Evolutionary conservation across 1,140 invertebrate genomes (phyloP).

Genomic region (Elymnias hypermnestra): DNA sequence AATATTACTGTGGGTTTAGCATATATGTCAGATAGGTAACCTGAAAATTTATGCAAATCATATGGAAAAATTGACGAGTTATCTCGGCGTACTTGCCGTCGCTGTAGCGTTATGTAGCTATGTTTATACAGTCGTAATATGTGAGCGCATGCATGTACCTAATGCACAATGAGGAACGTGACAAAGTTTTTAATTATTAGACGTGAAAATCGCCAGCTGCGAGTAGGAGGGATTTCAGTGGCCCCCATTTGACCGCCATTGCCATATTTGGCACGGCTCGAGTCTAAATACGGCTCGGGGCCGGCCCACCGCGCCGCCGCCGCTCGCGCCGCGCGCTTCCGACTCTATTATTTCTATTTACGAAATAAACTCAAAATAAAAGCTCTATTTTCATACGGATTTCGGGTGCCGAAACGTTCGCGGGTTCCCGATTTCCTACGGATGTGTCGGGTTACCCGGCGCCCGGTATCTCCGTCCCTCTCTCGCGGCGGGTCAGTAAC

Average conservation of each 20-base stretch:
- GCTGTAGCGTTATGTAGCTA: slow-evolving; percentile 1
- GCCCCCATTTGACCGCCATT: slow-evolving; percentile 83
- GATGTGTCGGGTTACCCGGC: slow-evolving; percentile 71
- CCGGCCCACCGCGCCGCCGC: slow-evolving; percentile 76
- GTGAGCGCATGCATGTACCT: slow-evolving; percentile 35
- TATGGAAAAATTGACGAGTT: too few relatives aligned
- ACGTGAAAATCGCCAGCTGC: slow-evolving; percentile 72
- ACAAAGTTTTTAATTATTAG: slow-evolving; percentile 74
- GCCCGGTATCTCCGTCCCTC: slow-evolving; percentile 34
- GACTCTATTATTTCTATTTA: slow-evolving; percentile 76
- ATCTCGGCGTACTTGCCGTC: slow-evolving; percentile 6
- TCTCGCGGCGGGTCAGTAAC: slow-evolving; percentile 20
- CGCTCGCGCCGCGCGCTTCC: slow-evolving; percentile 69
- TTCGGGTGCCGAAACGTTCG: slow-evolving; percentile 67
- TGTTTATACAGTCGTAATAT: slow-evolving; percentile 27
- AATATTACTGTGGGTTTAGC: too few relatives aligned
- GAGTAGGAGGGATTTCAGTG: slow-evolving; percentile 81
- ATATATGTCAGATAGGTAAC: too few relatives aligned
- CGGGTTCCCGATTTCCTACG: slow-evolving; percentile 64
- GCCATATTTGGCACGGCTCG: slow-evolving; percentile 84
- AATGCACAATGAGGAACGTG: slow-evolving; percentile 59
- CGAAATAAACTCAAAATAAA: slow-evolving; percentile 74
- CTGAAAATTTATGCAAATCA: too few relatives aligned
- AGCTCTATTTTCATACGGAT: slow-evolving; percentile 73
- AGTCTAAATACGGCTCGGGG: slow-evolving; percentile 85